Conservation (phyloP, 2,113 vertebrate species). For the Nycticorax nycticorax region DNA sequence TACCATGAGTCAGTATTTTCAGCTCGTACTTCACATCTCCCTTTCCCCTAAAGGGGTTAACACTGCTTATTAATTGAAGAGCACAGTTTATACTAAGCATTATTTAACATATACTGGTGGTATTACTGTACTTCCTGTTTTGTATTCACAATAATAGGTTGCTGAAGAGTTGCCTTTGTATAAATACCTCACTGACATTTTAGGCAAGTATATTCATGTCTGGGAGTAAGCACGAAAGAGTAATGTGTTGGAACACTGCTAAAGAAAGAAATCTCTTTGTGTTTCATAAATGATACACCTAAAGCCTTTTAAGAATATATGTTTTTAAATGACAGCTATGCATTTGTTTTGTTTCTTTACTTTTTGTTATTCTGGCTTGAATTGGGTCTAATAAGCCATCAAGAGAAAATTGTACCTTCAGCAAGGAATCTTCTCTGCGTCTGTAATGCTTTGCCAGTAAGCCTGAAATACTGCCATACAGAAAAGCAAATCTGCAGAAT, state of each 20-base stretch:
- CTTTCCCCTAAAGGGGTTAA: slow-evolving; percentile 53
- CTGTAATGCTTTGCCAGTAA: not conserved
- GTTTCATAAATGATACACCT: slow-evolving; percentile 73
- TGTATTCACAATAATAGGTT: slow-evolving; percentile 71
- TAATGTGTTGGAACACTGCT: slow-evolving; percentile 85
- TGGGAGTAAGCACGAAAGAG: slow-evolving; percentile 81
- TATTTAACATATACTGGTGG: slow-evolving; percentile 65
- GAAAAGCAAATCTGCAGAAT: not conserved
- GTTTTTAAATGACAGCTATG: slow-evolving; percentile 62
- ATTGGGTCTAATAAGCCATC: not conserved
- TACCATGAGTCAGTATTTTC: slow-evolving; percentile 46
- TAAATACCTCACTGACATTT: slow-evolving; percentile 85
- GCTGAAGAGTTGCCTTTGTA: slow-evolving; percentile 87
- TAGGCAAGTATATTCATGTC: slow-evolving; percentile 90
- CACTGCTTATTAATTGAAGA: slow-evolving; percentile 48
- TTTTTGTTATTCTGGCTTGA: not conserved
- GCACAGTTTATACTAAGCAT: slow-evolving; percentile 66
- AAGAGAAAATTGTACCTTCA: not conserved
- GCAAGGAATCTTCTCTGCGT: not conserved
- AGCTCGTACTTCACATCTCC: not conserved
- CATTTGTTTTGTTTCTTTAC: slow-evolving; percentile 57
- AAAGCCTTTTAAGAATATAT: slow-evolving; percentile 68
- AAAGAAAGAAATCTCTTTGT: slow-evolving; percentile 89
- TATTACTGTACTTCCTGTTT: slow-evolving; percentile 78
- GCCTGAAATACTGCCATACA: not conserved